phyloP scores from a whole-genome alignment of 92 coral and sea anemone genomes.

The Phenganax stokvisi region DNA sequence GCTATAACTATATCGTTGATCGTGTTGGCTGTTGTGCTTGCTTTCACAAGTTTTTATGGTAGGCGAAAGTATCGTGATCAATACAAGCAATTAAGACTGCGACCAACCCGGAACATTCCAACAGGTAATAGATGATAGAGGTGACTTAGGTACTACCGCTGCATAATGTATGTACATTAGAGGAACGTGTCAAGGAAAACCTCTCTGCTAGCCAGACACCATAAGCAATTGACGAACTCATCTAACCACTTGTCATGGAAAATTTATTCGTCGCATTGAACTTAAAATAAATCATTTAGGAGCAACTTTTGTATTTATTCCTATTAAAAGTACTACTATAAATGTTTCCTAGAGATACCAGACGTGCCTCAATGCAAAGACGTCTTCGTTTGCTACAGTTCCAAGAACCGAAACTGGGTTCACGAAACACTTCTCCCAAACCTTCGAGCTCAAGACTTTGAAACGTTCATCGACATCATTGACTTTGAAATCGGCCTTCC shows the following conservation, averaged over 20 bases:
- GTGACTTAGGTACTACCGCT: too few relatives aligned
- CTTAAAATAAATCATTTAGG: too few relatives aligned
- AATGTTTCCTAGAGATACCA: constrained; percentile 17
- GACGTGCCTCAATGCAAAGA: constrained; percentile 9
- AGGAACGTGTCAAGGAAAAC: too few relatives aligned
- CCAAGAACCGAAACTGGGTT: constrained; percentile 20
- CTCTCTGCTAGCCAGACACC: too few relatives aligned
- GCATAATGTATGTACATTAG: too few relatives aligned
- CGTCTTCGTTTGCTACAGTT: constrained; percentile 29
- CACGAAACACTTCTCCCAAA: constrained; percentile 7
- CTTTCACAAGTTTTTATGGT: background rate
- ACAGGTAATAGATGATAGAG: background rate
- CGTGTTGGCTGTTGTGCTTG: background rate
- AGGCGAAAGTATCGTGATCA: constrained; percentile 5
- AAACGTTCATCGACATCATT: constrained; percentile 12
- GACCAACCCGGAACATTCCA: background rate
- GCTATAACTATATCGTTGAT: background rate
- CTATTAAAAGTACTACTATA: background rate
- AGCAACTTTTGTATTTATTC: too few relatives aligned
- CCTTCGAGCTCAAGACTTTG: constrained; percentile 15
- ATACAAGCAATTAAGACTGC: background rate
- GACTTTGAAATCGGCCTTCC: constrained; percentile 28
- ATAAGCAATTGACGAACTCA: too few relatives aligned
- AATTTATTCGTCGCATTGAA: too few relatives aligned
- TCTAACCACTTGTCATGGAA: too few relatives aligned